A percentile compares a stretch with the other conserved stretches of the same genome.
phyloP scores from a whole-genome alignment of 1,140 invertebrate genomes.

The Belonocnema kinseyi region DNA sequence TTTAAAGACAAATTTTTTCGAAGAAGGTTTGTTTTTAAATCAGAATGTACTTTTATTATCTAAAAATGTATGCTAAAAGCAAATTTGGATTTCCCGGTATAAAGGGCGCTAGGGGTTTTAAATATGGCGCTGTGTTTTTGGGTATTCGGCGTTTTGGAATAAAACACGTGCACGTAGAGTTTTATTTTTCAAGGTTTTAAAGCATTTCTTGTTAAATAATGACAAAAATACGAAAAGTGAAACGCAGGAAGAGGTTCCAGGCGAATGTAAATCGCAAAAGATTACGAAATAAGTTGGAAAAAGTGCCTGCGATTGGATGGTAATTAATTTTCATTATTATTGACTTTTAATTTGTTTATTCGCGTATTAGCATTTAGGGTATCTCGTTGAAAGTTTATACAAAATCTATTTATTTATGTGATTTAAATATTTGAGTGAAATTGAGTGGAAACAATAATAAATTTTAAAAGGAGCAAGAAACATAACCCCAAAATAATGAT shows the following conservation, averaged over 20 bases:
- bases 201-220: slow-evolving; percentile 5
- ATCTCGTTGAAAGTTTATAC: not conserved
- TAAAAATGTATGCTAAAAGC: no score
- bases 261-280: slow-evolving; percentile 4
- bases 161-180: not conserved
- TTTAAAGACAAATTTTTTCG: no score
- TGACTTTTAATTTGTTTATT: not conserved
- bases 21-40: no score
- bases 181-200: not conserved
- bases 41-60: no score
- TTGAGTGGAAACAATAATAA: no score
- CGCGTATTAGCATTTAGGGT: not conserved
- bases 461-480: no score
- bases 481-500: no score
- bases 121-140: not conserved
- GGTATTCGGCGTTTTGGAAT: not conserved
- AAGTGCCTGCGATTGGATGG: slow-evolving; percentile 8
- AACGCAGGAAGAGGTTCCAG: slow-evolving; percentile 12
- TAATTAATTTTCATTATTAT: not conserved
- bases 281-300: not conserved
- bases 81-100: slow-evolving; percentile 1
- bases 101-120: not conserved
- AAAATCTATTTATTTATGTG: no score
- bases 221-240: slow-evolving; percentile 17
- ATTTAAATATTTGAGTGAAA: no score